Evolutionary conservation across 2,888 invertebrate species (phyloP), one percentile per base, ranked within the genome.

Genomic region (Parochlus steinenii): DNA sequence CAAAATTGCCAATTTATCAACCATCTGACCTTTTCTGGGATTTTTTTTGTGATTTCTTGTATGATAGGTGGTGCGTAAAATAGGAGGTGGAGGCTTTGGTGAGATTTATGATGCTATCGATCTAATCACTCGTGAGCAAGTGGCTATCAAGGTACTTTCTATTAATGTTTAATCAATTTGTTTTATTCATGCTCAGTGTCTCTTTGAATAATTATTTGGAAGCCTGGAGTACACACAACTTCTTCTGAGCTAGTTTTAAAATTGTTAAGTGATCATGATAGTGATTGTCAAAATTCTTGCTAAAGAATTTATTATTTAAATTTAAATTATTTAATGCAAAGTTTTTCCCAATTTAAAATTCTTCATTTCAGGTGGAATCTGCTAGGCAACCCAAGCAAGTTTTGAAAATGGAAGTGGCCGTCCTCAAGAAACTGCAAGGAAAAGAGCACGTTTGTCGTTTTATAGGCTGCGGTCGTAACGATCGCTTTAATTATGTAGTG

Each of bases 391-490:
- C 95, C 10, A 99, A 99, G 53, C 93, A 95, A 60, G 97, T 98
- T 45, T 78, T 98, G 38, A 98, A 99, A 66, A 99, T 98, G 98
- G 98, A 98, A 62, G 98, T 99, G 18, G 97, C 98, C 16, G 98
- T 98, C 27, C 69, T 99, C 22, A 93, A 98, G 56, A 93, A 97
- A 58, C 64, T 98, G 35, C 97, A 98, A 67, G 97, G 90, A 73
- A 90, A 89, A 53, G 92, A 93, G 53, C 95, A 98, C 57, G 92
- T 97, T 27, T 99, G 98, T 56, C 79, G 92, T 37, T 98, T 99
- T 63, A 95, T 97, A 52, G 98, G 97, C 33, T 98, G 97, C 68
- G 98, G 98, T 2, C 71, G 97, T 15, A 99, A 97, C 62, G 97
- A 98, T 53, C 74, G 92, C 39, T 99, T 97, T 63, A 99, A 98